A percentile compares a stretch with the other conserved stretches of the same genome.
Evolutionary conservation across 2,113 vertebrate genomes (phyloP).

Genomic region (Daubentonia madagascariensis): DNA sequence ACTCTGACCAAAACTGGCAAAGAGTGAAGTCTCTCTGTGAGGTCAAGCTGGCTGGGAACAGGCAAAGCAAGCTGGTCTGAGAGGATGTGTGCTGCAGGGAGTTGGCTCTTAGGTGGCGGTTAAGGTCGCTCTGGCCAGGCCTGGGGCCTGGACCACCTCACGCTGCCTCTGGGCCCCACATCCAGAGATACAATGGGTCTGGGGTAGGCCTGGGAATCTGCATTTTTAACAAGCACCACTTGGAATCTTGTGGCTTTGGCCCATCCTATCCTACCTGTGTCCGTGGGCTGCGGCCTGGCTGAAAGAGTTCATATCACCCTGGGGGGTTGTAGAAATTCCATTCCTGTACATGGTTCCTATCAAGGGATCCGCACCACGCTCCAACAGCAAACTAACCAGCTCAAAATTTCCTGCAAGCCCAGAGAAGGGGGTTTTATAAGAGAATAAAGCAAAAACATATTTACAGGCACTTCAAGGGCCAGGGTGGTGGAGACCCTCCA

Average conservation of each 20-base stretch:
- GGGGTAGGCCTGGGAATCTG: conserved; percentile 77
- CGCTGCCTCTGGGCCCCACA: conserved; percentile 52
- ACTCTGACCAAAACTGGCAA: not conserved
- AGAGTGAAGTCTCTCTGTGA: not conserved
- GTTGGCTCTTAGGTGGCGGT: not conserved
- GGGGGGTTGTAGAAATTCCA: conserved; percentile 95
- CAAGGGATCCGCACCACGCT: conserved; percentile 95
- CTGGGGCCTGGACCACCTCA: not conserved
- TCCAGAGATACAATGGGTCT: conserved; percentile 62
- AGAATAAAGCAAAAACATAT: conserved; percentile 45
- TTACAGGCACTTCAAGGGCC: conserved; percentile 3
- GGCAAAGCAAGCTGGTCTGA: not conserved
- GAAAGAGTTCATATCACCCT: conserved; percentile 99
- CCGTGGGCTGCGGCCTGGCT: conserved; percentile 98
- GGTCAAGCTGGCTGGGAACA: not conserved
- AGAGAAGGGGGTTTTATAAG: conserved; percentile 73
- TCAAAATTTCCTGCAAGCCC: conserved; percentile 95
- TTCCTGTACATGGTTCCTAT: conserved; percentile 98
- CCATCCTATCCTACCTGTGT: conserved; percentile 92
- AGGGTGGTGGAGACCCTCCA: not conserved
- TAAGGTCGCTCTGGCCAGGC: not conserved
- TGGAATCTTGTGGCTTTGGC: conserved; percentile 39
- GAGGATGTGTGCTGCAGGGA: accelerated
- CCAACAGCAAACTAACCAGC: conserved; percentile 96
- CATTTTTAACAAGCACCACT: conserved; percentile 76